Evolutionary conservation across 2,888 invertebrate genomes (phyloP), one percentile per base, ranked within the genome.

Genomic region (Pasiphila rectangulata): DNA sequence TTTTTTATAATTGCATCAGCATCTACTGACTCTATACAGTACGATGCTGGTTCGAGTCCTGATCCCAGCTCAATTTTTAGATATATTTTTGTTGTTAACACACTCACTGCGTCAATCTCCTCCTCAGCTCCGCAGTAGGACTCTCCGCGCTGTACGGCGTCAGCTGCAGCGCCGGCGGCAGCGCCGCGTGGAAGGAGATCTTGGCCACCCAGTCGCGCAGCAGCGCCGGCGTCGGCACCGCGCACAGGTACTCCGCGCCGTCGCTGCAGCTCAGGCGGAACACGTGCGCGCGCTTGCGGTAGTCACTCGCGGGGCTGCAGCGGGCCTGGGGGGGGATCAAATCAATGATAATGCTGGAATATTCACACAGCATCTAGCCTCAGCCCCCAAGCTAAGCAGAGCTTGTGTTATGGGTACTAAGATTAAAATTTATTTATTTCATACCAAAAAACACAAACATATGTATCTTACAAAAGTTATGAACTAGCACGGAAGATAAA

Each of bases 201-300:
- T 97, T 98, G 70, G 94, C 94, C 9, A 96, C 93, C 98, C 98
- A 98, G 49, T 96, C 96, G 65, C 92, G 90, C 94, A 97, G 93
- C 45, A 94, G 93, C 1, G 91, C 92, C 41, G 93, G 91, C 30
- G 91, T 92, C 4, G 91, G 85, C 36, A 96, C 94, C 30, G 95
- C 92, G 80, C 99, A 97, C 54, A 99, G 89, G 83, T 95, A 98
- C 85, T 98, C 98, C 0, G 98, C 95, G 1, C 97, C 97, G 78
- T 99, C 99, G 0, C 93, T 93, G 59, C 97, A 91, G 38, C 92
- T 91, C 46, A 99, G 85, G 30, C 98, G 92, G 90, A 98, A 97
- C 20, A 98, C 98, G 73, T 98, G 91, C 72, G 98, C 97, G 71
- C 96, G 94, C 82, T 99, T 99, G 7, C 96, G 96, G 85, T 99